Evolutionary conservation across 2,888 invertebrate genomes (phyloP), one percentile per base, ranked within the genome.

Genomic region (Lycophotia porphyrea): DNA sequence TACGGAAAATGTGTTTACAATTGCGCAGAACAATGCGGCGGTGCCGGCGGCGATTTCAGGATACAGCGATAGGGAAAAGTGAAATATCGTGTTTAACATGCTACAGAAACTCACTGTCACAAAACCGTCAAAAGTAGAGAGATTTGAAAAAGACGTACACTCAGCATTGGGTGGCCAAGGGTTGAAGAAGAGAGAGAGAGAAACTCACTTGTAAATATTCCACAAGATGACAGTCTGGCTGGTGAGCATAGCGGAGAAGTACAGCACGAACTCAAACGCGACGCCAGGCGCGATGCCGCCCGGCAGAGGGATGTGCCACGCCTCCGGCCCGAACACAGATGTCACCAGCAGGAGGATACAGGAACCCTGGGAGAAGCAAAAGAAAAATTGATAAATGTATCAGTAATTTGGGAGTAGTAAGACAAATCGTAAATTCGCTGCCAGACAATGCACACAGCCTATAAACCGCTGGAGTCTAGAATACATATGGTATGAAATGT

Each of bases 191-290:
- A n/a, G n/a, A n/a, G n/a, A n/a, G n/a, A n/a, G n/a, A n/a, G 52
- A n/a, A 52, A 77, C 85, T 78, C 15, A 97, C 98, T 97, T 97
- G 96, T 99, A 99, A 88, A 99, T 98, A 95, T 99, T 99, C 97
- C 98, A 98, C 72, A 99, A 92, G 71, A 99, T 98, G 91, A 99
- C 97, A 21, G 99, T 99, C 90, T 99, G 97, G 92, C 99, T 99
- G 72, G 99, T 97, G 81, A 98, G 97, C 91, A 99, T 97, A 18
- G 99, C 98, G 78, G 98, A 98, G 86, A 98, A 96, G 94, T 99
- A 99, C 75, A 99, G 97, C 34, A 98, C 93, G 83, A 98, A 95
- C 96, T 99, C 99, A 93, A 99, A 98, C 81, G 98, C 95, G 81
- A 97, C 97, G 39, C 99, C 99, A 73, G 98, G 97, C 0, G 98